These are phyloP conservation scores for Scarus forsteni DNA, from an alignment of 2,797 vertebrate genomes.

Conservation along the genomic window DNA sequence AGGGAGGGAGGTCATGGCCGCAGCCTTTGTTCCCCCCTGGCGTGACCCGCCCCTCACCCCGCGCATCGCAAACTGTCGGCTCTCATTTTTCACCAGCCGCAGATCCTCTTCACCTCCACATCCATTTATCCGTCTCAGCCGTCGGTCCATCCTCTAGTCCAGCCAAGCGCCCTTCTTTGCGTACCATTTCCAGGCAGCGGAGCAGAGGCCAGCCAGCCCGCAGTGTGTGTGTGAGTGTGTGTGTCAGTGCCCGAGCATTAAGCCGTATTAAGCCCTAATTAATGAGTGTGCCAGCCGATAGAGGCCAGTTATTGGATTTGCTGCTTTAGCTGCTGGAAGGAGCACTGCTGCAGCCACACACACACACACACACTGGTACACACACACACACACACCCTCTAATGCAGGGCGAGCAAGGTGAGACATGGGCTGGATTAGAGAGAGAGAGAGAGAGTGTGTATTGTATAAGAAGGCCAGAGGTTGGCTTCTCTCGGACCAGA, in stretches of 20 bases:
- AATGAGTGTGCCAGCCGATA: constrained; percentile 92
- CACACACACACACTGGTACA: constrained; percentile 51
- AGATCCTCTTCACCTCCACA: constrained; percentile 37
- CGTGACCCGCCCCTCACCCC: constrained; percentile 15
- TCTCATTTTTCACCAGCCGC: constrained; percentile 24
- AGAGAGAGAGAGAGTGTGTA: constrained; percentile 20
- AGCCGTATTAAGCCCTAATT: constrained; percentile 97
- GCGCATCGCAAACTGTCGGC: constrained; percentile 31
- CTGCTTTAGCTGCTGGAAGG: constrained; percentile 88
- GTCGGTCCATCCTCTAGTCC: constrained; percentile 32
- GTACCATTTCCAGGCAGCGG: constrained; percentile 44
- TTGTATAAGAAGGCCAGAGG: constrained; percentile 66
- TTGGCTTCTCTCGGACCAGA: constrained; percentile 46
- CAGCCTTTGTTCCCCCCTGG: neutral
- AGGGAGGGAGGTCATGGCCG: constrained; percentile 52
- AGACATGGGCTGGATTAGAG: constrained; percentile 63
- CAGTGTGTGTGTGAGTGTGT: constrained; percentile 38
- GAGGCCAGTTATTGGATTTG: constrained; percentile 91
- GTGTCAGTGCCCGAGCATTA: constrained; percentile 85
- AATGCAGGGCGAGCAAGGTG: constrained; percentile 47
- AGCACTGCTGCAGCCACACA: constrained; percentile 80
- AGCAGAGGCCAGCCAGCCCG: constrained; percentile 49
- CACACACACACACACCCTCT: constrained; percentile 41
- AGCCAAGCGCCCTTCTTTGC: constrained; percentile 31
- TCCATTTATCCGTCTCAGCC: constrained; percentile 37